These are phyloP conservation scores for Aspidiotus destructor DNA, from an alignment of 2,888 invertebrate genomes.

Conservation along the genomic window DNA sequence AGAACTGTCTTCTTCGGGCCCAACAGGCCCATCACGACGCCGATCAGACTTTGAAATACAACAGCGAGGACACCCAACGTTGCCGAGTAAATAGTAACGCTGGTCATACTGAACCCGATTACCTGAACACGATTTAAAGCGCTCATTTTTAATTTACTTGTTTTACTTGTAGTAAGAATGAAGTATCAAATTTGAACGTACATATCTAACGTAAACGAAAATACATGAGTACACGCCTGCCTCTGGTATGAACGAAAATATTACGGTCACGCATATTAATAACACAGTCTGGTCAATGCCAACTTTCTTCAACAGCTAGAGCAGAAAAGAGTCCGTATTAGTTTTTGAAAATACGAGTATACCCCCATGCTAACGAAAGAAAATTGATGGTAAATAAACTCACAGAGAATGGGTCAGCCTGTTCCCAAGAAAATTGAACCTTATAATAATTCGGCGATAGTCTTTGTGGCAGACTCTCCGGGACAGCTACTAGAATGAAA, in stretches of 20 bases:
- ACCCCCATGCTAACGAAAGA: not conserved
- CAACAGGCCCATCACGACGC: constrained; percentile 70
- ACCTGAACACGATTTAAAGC: constrained; percentile 46
- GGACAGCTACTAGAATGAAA: constrained; percentile 95
- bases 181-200: constrained; percentile 42
- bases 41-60: constrained; percentile 80
- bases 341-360: too few species aligned
- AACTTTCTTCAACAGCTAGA: constrained; percentile 70
- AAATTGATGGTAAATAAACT: constrained; percentile 38
- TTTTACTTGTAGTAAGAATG: not conserved
- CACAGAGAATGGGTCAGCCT: constrained; percentile 93
- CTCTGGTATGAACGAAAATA: constrained; percentile 95
- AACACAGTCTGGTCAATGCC: constrained; percentile 92
- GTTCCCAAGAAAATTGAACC: constrained; percentile 90
- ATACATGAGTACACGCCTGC: constrained; percentile 99
- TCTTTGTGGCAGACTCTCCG: constrained; percentile 76
- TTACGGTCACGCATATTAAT: constrained; percentile 93
- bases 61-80: constrained; percentile 93
- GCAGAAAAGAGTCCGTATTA: constrained; percentile 38
- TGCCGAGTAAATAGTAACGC: constrained; percentile 96
- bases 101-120: constrained; percentile 89
- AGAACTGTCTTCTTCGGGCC: constrained; percentile 97
- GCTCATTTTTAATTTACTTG: not conserved
- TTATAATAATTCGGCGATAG: constrained; percentile 52
- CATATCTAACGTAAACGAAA: constrained; percentile 95